These are phyloP conservation scores for Odontocerum albicorne DNA, from an alignment of 2,888 invertebrate genomes.

Conservation along the genomic window DNA sequence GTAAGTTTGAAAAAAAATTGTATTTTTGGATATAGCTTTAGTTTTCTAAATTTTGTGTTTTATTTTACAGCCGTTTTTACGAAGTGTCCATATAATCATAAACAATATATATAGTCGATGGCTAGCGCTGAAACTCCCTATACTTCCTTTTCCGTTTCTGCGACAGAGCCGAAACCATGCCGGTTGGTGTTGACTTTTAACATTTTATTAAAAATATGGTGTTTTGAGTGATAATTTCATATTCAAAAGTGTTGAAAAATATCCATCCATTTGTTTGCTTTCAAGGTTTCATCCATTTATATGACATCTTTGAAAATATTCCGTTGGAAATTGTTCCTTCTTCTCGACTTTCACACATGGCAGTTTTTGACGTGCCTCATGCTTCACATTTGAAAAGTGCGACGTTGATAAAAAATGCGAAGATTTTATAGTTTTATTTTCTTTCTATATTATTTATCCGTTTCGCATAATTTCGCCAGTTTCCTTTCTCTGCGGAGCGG, in stretches of 20 bases:
- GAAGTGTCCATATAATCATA: not conserved
- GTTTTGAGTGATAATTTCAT: too few species aligned
- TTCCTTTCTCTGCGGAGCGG: not conserved
- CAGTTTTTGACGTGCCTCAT: slow-evolving; percentile 50
- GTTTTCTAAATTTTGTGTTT: too few species aligned
- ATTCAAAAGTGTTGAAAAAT: too few species aligned
- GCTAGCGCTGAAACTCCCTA: slow-evolving; percentile 1
- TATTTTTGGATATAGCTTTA: too few species aligned
- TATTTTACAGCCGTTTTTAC: too few species aligned
- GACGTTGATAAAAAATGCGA: too few species aligned
- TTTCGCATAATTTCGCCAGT: not conserved
- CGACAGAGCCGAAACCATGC: slow-evolving; percentile 60
- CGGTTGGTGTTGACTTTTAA: slow-evolving; percentile 51
- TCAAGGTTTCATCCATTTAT: too few species aligned
- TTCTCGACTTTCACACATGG: slow-evolving; percentile 49
- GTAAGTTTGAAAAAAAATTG: too few species aligned
- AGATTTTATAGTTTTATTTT: not conserved
- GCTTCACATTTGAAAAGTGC: too few species aligned
- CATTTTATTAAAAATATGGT: slow-evolving; percentile 23
- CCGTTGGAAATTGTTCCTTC: not conserved
- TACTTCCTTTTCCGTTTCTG: slow-evolving; percentile 61
- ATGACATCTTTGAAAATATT: too few species aligned
- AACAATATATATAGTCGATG: slow-evolving; percentile 9
- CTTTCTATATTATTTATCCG: not conserved
- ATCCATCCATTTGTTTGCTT: too few species aligned